phyloP scores from a whole-genome alignment of 2,113 vertebrate species.

The Caretta caretta region DNA sequence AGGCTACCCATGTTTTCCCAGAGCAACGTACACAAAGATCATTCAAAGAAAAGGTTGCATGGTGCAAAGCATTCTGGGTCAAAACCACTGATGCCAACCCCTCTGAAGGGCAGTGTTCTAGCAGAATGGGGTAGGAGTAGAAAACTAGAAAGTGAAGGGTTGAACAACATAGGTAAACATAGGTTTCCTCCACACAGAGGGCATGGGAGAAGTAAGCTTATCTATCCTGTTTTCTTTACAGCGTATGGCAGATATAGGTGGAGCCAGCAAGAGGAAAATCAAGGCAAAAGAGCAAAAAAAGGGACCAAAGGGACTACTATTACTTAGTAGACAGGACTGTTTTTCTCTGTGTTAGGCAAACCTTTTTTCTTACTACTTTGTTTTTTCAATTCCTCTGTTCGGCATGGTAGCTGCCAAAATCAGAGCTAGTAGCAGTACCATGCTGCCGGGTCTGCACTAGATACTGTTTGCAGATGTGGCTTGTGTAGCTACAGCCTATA shows the following conservation, averaged over 20 bases:
- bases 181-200: not conserved
- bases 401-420: not conserved
- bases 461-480: not conserved
- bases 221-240: not conserved
- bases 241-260: not conserved
- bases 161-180: not conserved
- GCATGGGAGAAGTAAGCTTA: not conserved
- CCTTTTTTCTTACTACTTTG: not conserved
- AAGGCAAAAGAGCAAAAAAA: not conserved
- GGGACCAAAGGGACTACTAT: not conserved
- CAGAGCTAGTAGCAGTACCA: not conserved
- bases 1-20: accelerated
- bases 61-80: not conserved
- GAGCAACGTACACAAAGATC: not conserved
- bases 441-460: not conserved
- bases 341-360: not conserved
- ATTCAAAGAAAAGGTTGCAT: accelerated
- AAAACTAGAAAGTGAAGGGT: not conserved
- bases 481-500: not conserved
- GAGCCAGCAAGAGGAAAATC: not conserved
- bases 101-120: not conserved
- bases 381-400: not conserved
- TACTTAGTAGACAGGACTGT: not conserved
- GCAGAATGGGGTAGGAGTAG: not conserved
- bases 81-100: accelerated